A percentile compares a stretch with the other conserved stretches of the same genome.
Evolutionary conservation across 2,888 invertebrate genomes (phyloP).

Genomic region (Drymonia ruficornis): DNA sequence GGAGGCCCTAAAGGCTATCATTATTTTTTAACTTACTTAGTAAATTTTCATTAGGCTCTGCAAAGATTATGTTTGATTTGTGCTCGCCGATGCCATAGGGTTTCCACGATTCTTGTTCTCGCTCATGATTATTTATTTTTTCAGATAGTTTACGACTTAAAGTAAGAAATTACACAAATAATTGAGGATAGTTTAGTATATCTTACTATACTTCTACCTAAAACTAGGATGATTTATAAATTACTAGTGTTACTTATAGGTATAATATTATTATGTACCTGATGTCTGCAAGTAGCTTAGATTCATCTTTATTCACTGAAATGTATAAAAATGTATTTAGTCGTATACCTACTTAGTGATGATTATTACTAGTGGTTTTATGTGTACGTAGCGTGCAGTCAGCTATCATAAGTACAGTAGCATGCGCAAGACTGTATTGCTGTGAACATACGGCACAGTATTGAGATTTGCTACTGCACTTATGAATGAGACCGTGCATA

Average conservation of each 20-base stretch:
- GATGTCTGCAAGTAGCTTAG: slow-evolving; percentile 1
- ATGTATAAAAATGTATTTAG: slow-evolving; percentile 3
- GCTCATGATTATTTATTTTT: neutral
- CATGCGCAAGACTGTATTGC: no score
- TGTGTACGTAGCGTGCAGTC: no score
- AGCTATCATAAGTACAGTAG: no score
- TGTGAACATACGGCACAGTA: no score
- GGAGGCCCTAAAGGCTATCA: neutral
- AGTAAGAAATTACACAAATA: neutral
- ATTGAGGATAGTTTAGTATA: neutral
- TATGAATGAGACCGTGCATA: no score
- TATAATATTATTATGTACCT: neutral
- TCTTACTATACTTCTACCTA: no score
- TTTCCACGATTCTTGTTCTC: slow-evolving; percentile 11
- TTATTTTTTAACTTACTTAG: slow-evolving; percentile 56
- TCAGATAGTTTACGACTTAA: slow-evolving; percentile 1
- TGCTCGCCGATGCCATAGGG: slow-evolving; percentile 10
- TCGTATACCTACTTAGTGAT: no score
- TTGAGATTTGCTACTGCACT: no score
- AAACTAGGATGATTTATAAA: neutral
- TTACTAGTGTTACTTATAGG: neutral
- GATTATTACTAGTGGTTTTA: neutral
- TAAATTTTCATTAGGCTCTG: slow-evolving; percentile 54
- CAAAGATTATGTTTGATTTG: slow-evolving; percentile 37
- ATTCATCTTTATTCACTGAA: slow-evolving; percentile 17